Evolutionary conservation across 1,140 invertebrate species (phyloP).

Genomic region (Papilio machaon): DNA sequence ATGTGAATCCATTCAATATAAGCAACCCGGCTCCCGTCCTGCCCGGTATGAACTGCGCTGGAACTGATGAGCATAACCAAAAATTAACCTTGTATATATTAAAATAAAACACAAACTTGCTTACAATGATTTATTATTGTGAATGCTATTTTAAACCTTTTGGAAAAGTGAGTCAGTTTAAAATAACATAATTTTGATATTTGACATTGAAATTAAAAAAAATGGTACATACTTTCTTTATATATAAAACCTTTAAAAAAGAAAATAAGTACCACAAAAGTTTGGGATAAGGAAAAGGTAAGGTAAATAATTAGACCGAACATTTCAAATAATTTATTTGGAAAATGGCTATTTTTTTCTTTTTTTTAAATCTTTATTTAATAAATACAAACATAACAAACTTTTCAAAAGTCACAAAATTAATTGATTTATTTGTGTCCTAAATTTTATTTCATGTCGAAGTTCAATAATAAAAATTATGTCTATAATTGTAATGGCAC

Average conservation of each 20-base stretch:
- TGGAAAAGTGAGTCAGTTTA: background rate
- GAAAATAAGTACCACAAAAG: conserved; percentile 39
- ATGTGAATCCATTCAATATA: conserved; percentile 75
- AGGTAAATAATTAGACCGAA: conserved; percentile 67
- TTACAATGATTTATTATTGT: conserved; percentile 47
- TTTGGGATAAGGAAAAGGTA: conserved; percentile 40
- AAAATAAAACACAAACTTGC: conserved; percentile 59
- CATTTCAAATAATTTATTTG: conserved; percentile 49
- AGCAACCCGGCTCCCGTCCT: conserved; percentile 72
- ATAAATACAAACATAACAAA: conserved; percentile 48
- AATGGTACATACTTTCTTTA: conserved; percentile 28
- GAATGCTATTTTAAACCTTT: conserved; percentile 28
- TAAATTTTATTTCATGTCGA: conserved; percentile 26
- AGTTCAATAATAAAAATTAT: conserved; percentile 34
- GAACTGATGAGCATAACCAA: conserved; percentile 75
- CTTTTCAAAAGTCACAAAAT: background rate
- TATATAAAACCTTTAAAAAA: conserved; percentile 32
- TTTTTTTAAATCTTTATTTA: conserved; percentile 49
- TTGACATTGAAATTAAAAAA: background rate
- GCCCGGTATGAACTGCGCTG: conserved; percentile 75
- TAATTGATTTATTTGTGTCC: background rate
- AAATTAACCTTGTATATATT: conserved; percentile 53
- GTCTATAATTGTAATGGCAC: conserved; percentile 66
- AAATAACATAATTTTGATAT: conserved; percentile 30
- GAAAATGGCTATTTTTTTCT: conserved; percentile 39